phyloP scores from a whole-genome alignment of 1,140 invertebrate species.

The Euura lappo region DNA sequence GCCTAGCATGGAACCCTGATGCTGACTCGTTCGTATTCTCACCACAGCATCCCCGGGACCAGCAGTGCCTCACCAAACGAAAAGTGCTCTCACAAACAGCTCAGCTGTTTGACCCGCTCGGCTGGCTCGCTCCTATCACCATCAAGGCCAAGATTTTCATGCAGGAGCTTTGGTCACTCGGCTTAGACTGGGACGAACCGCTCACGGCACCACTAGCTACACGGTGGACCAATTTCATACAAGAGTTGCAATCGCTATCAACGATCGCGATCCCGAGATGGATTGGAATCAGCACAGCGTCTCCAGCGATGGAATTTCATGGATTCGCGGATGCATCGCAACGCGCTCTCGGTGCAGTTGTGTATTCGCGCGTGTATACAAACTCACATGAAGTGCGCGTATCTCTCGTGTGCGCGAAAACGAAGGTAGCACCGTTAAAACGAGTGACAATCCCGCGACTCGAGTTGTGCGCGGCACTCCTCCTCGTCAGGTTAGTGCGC shows the following conservation, averaged over 20 bases:
- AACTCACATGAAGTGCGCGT: no score
- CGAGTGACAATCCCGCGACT: slow-evolving; percentile 12
- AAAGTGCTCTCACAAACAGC: slow-evolving; percentile 40
- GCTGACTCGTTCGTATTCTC: slow-evolving; percentile 26
- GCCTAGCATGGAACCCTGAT: slow-evolving; percentile 37
- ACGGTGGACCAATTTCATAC: slow-evolving; percentile 33
- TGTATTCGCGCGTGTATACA: slow-evolving; percentile 24
- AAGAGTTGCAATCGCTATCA: slow-evolving; percentile 18
- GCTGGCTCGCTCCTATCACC: slow-evolving; percentile 43
- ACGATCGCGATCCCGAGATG: slow-evolving; percentile 19
- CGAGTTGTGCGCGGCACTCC: slow-evolving; percentile 23
- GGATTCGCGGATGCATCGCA: slow-evolving; percentile 38
- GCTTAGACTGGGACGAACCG: slow-evolving; percentile 43
- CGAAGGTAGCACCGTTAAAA: slow-evolving; percentile 23
- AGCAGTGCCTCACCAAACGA: slow-evolving; percentile 29
- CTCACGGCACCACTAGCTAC: slow-evolving; percentile 24
- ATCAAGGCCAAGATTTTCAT: slow-evolving; percentile 44
- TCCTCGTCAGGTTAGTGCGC: slow-evolving; percentile 3
- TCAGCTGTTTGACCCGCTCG: slow-evolving; percentile 43
- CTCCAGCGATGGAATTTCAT: slow-evolving; percentile 32
- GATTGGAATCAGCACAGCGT: not conserved
- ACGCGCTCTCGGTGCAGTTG: slow-evolving; percentile 28
- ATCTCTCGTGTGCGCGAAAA: no score
- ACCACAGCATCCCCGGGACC: not conserved
- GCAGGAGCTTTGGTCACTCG: slow-evolving; percentile 39